A percentile compares a stretch with the other conserved stretches of the same genome.
phyloP scores from a whole-genome alignment of 2,888 invertebrate species.

The Pilophorus perplexus region DNA sequence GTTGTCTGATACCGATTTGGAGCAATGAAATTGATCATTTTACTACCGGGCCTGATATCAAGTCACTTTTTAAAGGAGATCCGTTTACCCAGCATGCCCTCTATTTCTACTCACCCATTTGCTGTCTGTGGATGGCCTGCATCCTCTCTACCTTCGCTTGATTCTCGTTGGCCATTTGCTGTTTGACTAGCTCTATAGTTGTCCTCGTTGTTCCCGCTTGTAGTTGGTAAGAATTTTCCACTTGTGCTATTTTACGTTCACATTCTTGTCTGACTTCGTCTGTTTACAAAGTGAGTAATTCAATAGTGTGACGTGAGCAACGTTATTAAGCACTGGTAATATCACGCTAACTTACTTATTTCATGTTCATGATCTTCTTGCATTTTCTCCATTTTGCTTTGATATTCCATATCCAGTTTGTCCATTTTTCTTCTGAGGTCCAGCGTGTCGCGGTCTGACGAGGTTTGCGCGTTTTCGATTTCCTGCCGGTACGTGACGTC shows the following conservation, averaged over 20 bases:
- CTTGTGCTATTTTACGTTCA: slow-evolving; percentile 53
- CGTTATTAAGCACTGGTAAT: no score
- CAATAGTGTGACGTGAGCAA: no score
- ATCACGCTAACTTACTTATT: slow-evolving; percentile 11
- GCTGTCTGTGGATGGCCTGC: slow-evolving; percentile 61
- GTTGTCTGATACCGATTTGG: no score
- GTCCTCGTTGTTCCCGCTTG: slow-evolving; percentile 54
- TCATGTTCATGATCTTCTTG: slow-evolving; percentile 60
- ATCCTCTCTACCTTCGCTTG: slow-evolving; percentile 54
- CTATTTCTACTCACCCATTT: slow-evolving; percentile 59
- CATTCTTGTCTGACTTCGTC: slow-evolving; percentile 54
- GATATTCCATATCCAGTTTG: slow-evolving; percentile 71
- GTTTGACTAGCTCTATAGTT: slow-evolving; percentile 55
- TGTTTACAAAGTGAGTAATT: no score
- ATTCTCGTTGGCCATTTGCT: slow-evolving; percentile 56
- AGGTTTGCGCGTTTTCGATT: slow-evolving; percentile 61
- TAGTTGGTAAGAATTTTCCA: slow-evolving; percentile 54
- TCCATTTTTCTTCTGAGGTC: slow-evolving; percentile 69
- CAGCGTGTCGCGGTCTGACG: slow-evolving; percentile 66
- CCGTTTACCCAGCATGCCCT: no score
- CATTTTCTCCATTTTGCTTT: slow-evolving; percentile 68
- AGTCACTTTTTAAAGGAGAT: no score
- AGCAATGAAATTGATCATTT: no score
- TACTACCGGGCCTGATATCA: no score
- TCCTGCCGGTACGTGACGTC: slow-evolving; percentile 59